Evolutionary conservation across 2,888 invertebrate genomes (phyloP).

Genomic region (Therioaphis trifolii): DNA sequence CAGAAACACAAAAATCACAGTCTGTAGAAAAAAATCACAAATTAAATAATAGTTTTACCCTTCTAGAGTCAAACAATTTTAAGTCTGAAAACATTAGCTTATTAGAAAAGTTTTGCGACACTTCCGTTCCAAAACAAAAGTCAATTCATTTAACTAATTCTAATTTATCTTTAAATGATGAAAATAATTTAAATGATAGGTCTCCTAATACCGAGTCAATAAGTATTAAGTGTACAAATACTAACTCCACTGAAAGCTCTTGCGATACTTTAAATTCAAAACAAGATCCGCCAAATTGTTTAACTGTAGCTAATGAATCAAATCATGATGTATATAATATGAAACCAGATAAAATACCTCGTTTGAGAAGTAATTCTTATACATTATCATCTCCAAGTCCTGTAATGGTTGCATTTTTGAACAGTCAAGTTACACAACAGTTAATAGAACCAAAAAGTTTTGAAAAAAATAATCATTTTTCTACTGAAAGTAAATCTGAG

Average conservation of each 20-base stretch:
- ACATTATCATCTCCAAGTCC: conserved; percentile 67
- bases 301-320: background rate
- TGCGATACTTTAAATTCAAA: background rate
- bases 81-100: conserved; percentile 3
- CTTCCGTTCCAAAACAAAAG: background rate
- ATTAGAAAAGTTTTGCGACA: background rate
- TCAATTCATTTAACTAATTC: background rate
- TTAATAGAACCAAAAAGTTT: conserved; percentile 40
- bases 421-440: conserved; percentile 49
- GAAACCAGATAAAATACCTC: conserved; percentile 19
- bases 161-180: background rate
- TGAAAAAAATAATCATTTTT: conserved; percentile 14
- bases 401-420: conserved; percentile 64
- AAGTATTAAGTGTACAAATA: background rate
- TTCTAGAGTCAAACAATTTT: background rate
- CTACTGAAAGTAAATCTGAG: conserved; percentile 54
- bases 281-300: conserved; percentile 1
- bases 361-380: conserved; percentile 66
- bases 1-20: conserved; percentile 34
- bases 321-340: background rate
- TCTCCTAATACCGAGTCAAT: background rate
- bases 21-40: conserved; percentile 9
- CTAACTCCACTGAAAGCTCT: background rate
- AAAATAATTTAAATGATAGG: conserved; percentile 9
- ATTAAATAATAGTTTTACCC: background rate